A percentile compares a stretch with the other conserved stretches of the same genome.
Evolutionary conservation across 1,140 invertebrate genomes (phyloP).

Genomic region (Drosophila persimilis): DNA sequence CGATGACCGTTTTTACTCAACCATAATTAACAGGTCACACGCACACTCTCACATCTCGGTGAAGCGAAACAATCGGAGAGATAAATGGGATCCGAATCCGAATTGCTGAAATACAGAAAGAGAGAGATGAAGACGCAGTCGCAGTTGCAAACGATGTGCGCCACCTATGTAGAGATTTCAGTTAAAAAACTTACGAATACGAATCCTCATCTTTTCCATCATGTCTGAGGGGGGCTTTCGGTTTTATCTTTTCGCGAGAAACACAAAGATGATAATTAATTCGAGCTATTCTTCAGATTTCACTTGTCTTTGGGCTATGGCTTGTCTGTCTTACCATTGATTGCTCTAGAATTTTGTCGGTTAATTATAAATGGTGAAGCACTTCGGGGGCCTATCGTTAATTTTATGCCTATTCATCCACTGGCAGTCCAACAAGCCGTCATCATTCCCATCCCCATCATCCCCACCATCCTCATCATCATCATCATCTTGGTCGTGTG

Average conservation of each 20-base stretch:
- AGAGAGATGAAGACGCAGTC: neutral
- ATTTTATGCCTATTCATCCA: slow-evolving; percentile 64
- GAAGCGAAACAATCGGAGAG: slow-evolving; percentile 23
- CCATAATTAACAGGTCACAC: slow-evolving; percentile 75
- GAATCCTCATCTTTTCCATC: slow-evolving; percentile 33
- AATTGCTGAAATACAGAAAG: slow-evolving; percentile 16
- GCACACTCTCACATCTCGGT: slow-evolving; percentile 30
- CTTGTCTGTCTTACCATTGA: slow-evolving; percentile 43
- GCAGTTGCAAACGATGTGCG: slow-evolving; percentile 34
- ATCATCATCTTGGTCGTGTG: slow-evolving; percentile 31
- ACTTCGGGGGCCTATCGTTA: slow-evolving; percentile 32
- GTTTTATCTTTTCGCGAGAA: slow-evolving; percentile 21
- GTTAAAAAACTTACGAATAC: too few relatives aligned
- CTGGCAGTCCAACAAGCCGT: slow-evolving; percentile 18
- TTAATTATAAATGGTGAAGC: slow-evolving; percentile 55
- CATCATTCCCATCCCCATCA: slow-evolving; percentile 8
- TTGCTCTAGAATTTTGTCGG: slow-evolving; percentile 76
- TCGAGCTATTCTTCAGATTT: slow-evolving; percentile 62
- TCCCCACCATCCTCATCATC: slow-evolving; percentile 3
- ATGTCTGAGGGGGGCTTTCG: slow-evolving; percentile 20
- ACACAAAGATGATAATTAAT: slow-evolving; percentile 59
- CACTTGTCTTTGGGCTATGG: slow-evolving; percentile 69
- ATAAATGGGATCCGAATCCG: slow-evolving; percentile 30
- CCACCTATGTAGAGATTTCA: slow-evolving; percentile 64
- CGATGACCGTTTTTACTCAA: slow-evolving; percentile 61